Percentiles rank a stretch among this genome's conserved stretches.
These are phyloP conservation scores for Cyanoderma ruficeps DNA, from an alignment of 2,113 vertebrate genomes.

Conservation along the genomic window DNA sequence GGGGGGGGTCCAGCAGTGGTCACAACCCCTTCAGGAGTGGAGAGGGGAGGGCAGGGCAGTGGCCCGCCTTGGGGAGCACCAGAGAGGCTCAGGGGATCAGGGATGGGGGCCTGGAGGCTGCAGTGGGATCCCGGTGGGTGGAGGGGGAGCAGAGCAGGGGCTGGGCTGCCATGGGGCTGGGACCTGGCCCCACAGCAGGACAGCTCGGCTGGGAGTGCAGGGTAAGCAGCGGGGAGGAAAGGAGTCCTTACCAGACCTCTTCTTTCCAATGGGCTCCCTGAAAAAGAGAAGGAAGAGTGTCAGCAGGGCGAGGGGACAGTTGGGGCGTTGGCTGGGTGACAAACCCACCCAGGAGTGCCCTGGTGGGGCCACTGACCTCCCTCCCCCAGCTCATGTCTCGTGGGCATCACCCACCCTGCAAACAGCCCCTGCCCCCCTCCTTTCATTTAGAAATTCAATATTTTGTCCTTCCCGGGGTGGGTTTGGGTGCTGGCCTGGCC, in stretches of 20 bases:
- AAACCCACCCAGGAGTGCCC: background rate
- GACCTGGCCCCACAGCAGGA: background rate
- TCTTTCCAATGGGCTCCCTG: constrained; percentile 93
- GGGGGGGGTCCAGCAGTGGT: background rate
- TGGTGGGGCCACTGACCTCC: background rate
- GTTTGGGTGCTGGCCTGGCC: background rate
- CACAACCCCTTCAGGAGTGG: background rate
- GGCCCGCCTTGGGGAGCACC: background rate
- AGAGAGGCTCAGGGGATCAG: accelerated
- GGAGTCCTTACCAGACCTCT: constrained; percentile 88
- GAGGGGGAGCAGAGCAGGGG: background rate
- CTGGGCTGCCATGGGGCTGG: background rate
- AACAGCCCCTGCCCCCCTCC: background rate
- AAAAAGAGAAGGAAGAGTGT: constrained; percentile 48
- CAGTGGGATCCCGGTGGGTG: background rate
- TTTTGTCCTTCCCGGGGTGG: background rate
- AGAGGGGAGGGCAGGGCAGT: background rate
- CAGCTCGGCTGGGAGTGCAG: background rate
- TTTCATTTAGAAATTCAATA: background rate
- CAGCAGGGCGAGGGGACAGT: background rate
- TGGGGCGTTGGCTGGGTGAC: background rate
- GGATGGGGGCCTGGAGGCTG: background rate
- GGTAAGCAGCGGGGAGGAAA: background rate
- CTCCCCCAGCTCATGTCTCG: background rate
- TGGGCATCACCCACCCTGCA: background rate